A percentile compares a stretch with the other conserved stretches of the same genome.
Evolutionary conservation across 2,113 vertebrate species (phyloP).

Genomic region (Felis catus): F.catus_Fca126_mat1.0 CM031418.1:49648501-49649000

Average conservation of each 20-base stretch:
- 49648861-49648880: background rate
- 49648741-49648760: background rate
- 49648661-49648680: background rate
- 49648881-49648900: background rate
- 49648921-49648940: background rate
- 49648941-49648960: background rate
- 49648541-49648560: background rate
- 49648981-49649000: background rate
- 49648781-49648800: background rate
- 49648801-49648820: background rate
- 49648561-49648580: accelerated
- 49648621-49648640: background rate
- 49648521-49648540: background rate
- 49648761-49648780: background rate
- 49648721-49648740: background rate
- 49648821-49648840: background rate
- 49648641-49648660: background rate
- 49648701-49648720: background rate
- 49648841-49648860: background rate
- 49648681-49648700: background rate
- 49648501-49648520: background rate
- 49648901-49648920: background rate
- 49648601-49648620: background rate
- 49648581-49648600: background rate
- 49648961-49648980: background rate